phyloP scores from a whole-genome alignment of 1,140 invertebrate genomes.

The Hycleus cichorii region DNA sequence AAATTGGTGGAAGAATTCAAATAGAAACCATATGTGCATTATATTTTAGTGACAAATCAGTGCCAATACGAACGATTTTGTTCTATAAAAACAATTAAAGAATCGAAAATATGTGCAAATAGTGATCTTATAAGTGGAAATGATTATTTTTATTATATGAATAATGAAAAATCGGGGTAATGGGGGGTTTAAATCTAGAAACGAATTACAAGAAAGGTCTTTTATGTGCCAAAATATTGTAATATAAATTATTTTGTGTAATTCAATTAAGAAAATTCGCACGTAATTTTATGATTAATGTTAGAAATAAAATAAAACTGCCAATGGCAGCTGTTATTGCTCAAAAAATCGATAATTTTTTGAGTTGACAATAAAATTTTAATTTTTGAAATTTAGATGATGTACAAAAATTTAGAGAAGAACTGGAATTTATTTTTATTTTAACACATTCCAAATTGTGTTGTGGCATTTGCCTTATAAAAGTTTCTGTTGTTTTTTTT shows the following conservation, averaged over 20 bases:
- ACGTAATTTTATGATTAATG: neutral
- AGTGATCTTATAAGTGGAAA: slow-evolving; percentile 13
- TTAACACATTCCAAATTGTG: slow-evolving; percentile 18
- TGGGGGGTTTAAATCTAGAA: too few species aligned
- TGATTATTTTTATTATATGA: slow-evolving; percentile 21
- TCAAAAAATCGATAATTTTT: slow-evolving; percentile 6
- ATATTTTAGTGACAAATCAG: slow-evolving; percentile 21
- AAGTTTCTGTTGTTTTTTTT: slow-evolving; percentile 3
- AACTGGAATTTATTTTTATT: slow-evolving; percentile 28
- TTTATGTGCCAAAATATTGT: slow-evolving; percentile 26
- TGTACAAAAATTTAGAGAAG: slow-evolving; percentile 26
- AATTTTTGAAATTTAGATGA: neutral
- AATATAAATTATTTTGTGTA: slow-evolving; percentile 14
- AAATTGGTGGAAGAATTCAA: slow-evolving; percentile 6
- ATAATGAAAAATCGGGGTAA: neutral
- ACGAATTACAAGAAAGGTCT: neutral
- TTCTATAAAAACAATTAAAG: neutral
- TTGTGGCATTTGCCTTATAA: slow-evolving; percentile 10
- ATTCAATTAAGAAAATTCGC: neutral
- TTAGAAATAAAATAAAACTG: neutral
- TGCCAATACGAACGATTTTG: slow-evolving; percentile 25
- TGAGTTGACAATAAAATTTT: slow-evolving; percentile 7
- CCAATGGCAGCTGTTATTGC: slow-evolving; percentile 22
- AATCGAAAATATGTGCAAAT: slow-evolving; percentile 12
- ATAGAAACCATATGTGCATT: slow-evolving; percentile 22